Evolutionary conservation across 2,797 vertebrate species (phyloP).

Genomic region (Sitta carolinensis): DNA sequence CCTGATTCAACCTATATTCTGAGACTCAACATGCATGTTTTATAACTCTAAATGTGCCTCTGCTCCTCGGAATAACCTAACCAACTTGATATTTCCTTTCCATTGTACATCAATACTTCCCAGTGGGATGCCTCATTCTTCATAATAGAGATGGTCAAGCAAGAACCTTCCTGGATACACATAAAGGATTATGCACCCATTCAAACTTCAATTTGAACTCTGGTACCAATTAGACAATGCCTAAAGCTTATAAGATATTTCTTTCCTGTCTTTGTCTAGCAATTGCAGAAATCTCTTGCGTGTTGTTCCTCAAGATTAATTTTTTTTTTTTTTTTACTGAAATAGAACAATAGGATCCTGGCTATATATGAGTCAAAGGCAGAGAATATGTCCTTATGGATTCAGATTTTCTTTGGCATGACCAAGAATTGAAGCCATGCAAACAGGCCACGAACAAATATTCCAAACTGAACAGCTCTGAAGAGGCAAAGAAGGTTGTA

Average conservation of each 20-base stretch:
- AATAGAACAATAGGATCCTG: neutral
- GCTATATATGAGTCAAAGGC: neutral
- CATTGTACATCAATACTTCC: neutral
- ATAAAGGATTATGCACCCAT: neutral
- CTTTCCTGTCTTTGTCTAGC: neutral
- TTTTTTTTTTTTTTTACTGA: neutral
- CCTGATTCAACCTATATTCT: neutral
- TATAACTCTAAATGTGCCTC: neutral
- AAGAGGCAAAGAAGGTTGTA: neutral
- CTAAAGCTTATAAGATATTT: neutral
- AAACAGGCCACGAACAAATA: neutral
- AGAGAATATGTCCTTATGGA: neutral
- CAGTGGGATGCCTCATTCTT: neutral
- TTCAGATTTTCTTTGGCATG: neutral
- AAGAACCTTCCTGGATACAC: neutral
- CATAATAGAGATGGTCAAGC: neutral
- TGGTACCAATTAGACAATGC: neutral
- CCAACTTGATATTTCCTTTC: neutral
- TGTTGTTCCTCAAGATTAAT: neutral
- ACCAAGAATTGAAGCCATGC: neutral
- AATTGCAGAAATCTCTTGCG: neutral
- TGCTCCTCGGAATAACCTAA: neutral
- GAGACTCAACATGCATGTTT: neutral
- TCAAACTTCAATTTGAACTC: neutral
- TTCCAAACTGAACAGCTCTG: neutral